Evolutionary conservation across 2,888 invertebrate species (phyloP).

Genomic region (Amphipyra berbera): DNA sequence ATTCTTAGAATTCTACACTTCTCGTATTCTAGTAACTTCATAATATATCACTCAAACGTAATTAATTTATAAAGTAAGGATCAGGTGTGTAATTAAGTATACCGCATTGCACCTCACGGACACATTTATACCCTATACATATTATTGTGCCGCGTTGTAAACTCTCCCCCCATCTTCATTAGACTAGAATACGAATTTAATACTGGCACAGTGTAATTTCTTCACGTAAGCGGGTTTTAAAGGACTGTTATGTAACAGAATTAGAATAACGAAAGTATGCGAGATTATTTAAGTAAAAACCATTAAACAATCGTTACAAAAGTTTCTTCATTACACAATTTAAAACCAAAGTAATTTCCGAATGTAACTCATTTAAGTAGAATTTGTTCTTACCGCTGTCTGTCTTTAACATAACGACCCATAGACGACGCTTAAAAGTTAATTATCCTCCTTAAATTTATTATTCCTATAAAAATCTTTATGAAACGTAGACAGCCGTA

Average conservation of each 20-base stretch:
- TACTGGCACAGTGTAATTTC: slow-evolving; percentile 60
- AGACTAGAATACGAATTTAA: slow-evolving; percentile 69
- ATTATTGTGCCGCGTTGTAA: slow-evolving; percentile 45
- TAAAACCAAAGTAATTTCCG: slow-evolving; percentile 65
- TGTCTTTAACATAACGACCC: slow-evolving; percentile 37
- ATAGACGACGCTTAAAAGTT: slow-evolving; percentile 54
- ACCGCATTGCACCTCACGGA: slow-evolving; percentile 73
- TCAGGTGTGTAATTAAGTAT: slow-evolving; percentile 74
- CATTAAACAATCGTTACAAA: slow-evolving; percentile 45
- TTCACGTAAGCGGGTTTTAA: slow-evolving; percentile 31
- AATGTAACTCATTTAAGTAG: slow-evolving; percentile 38
- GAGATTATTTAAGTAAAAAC: slow-evolving; percentile 36
- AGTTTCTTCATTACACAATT: slow-evolving; percentile 52
- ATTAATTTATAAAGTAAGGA: slow-evolving; percentile 75
- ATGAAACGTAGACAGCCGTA: slow-evolving; percentile 66
- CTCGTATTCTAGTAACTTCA: slow-evolving; percentile 9
- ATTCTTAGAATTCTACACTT: slow-evolving; percentile 4
- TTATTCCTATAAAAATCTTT: slow-evolving; percentile 69
- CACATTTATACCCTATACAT: slow-evolving; percentile 64
- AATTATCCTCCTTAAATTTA: slow-evolving; percentile 64
- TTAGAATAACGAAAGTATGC: slow-evolving; percentile 38
- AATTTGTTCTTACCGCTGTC: slow-evolving; percentile 38
- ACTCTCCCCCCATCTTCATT: slow-evolving; percentile 68
- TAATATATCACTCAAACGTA: slow-evolving; percentile 64
- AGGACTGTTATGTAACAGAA: slow-evolving; percentile 33